phyloP scores from a whole-genome alignment of 2,888 invertebrate species.

The Nipponacmea schrenckii region DNA sequence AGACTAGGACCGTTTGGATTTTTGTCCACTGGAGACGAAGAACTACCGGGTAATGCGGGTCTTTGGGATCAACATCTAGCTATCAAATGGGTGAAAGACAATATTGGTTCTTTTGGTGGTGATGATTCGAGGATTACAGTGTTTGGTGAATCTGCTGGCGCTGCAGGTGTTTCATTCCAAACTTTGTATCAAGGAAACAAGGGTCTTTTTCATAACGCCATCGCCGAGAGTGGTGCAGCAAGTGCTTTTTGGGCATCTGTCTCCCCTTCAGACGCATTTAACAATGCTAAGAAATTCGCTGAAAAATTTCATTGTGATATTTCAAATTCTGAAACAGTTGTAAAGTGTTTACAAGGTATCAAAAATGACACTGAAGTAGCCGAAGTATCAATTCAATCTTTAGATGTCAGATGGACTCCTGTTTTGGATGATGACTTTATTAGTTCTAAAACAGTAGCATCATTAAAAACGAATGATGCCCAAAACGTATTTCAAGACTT shows the following conservation, averaged over 20 bases:
- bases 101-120: slow-evolving; percentile 45
- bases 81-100: slow-evolving; percentile 44
- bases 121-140: slow-evolving; percentile 37
- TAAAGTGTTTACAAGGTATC: not conserved
- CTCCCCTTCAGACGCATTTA: not conserved
- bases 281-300: not conserved
- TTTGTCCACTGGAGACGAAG: slow-evolving; percentile 34
- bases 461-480: not conserved
- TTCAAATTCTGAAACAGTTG: not conserved
- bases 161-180: slow-evolving; percentile 38
- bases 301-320: not conserved
- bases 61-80: slow-evolving; percentile 45
- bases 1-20: slow-evolving; percentile 47
- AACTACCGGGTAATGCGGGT: slow-evolving; percentile 40
- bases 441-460: not conserved
- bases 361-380: not conserved
- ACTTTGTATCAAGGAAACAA: slow-evolving; percentile 33
- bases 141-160: slow-evolving; percentile 49
- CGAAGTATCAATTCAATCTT: not conserved
- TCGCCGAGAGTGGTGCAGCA: slow-evolving; percentile 69
- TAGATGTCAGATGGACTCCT: not conserved
- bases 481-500: not conserved
- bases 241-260: slow-evolving; percentile 86
- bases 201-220: slow-evolving; percentile 40
- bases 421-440: not conserved